Evolutionary conservation across 1,140 invertebrate genomes (phyloP), one percentile per base, ranked within the genome.

Genomic region (Polypedilum vanderplanki): DNA sequence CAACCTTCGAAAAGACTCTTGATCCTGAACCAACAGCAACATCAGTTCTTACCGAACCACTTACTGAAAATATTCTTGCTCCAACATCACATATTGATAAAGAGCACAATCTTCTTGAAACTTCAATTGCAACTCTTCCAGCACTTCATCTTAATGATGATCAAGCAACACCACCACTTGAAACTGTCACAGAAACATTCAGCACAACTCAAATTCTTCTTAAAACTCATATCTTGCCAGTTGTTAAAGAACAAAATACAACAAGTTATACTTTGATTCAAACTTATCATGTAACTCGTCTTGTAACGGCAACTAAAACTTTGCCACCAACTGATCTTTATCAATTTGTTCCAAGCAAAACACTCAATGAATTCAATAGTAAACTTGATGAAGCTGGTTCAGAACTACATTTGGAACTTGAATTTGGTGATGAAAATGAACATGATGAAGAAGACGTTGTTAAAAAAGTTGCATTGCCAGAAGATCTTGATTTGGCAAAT

Each of bases 101-200:
- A 80, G 89, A 90, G 40, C 87, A 88, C 75, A 85, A 90, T 76
- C 86, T 87, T 0, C 79, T 92, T 46, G 90, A 91, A 81, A 90
- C 90, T 2, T 91, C 90, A 75, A 88, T 95, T 57, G 92, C 90
- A 10, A 94, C 93, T 0, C 83, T 95, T 3, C 93, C 93, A 12
- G 87, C 93, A 0, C 88, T 95, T 77, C 88, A 89, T 57, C 83
- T 94, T 10, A 88, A 90, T 7, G 87, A 88, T 10, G 89, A 90
- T 76, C 86, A 88, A 77, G 90, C 90, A 78, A 95, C 91, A 0
- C 92, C 91, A 20, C 90, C 92, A 0, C 81, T 96, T 74, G 91
- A 95, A 84, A 96, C 93, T 0, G 84, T 94, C n/a, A 95, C 92
- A 0, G 93, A 96, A 83, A 93, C 92, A 0, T 95, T 94, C 83